phyloP scores from a whole-genome alignment of 2,888 invertebrate genomes.

The Malacosoma neustria region DNA sequence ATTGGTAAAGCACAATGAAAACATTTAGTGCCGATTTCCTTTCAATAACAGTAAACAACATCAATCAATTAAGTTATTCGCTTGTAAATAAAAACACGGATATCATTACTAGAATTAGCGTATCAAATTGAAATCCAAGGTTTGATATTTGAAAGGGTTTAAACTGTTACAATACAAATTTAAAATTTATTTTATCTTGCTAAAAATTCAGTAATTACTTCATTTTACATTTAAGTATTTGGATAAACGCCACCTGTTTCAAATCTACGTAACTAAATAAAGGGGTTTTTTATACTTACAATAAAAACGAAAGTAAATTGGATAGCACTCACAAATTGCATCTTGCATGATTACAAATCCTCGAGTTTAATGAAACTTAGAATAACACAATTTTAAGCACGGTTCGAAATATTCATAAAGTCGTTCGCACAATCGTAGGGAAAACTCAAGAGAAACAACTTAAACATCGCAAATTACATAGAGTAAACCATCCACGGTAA shows the following conservation, averaged over 20 bases:
- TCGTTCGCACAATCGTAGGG: constrained; percentile 55
- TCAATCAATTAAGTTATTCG: too few relatives aligned
- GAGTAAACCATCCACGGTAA: constrained; percentile 72
- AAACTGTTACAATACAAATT: too few relatives aligned
- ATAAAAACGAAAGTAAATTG: constrained; percentile 23
- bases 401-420: constrained; percentile 37
- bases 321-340: constrained; percentile 51
- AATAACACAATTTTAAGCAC: constrained; percentile 43
- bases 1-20: too few relatives aligned
- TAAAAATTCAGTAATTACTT: too few relatives aligned
- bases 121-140: neutral
- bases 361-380: constrained; percentile 32
- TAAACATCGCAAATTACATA: constrained; percentile 68
- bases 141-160: neutral
- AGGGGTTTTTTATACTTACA: too few relatives aligned
- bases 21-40: too few relatives aligned
- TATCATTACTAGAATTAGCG: neutral
- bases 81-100: too few relatives aligned
- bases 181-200: too few relatives aligned
- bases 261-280: too few relatives aligned
- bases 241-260: too few relatives aligned
- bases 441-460: constrained; percentile 46
- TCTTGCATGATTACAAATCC: constrained; percentile 42
- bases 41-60: too few relatives aligned
- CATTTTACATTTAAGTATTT: too few relatives aligned